These are phyloP conservation scores for Acrocyrtus sp. DNA, from an alignment of 2,888 invertebrate genomes.

Conservation along the genomic window DNA sequence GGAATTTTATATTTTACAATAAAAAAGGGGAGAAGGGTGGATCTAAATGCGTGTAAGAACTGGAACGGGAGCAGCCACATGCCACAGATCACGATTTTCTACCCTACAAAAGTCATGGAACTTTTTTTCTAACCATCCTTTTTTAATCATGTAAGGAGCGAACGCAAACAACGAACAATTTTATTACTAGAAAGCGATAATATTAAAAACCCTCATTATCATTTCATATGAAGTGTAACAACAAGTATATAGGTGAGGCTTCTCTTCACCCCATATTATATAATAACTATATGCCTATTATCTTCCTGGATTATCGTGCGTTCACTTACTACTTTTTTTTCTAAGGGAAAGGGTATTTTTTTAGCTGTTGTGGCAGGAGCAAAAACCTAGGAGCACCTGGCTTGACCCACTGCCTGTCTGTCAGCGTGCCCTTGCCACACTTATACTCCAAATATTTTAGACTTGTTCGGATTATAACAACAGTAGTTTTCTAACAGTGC, in stretches of 20 bases:
- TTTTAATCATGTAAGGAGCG: too few relatives aligned
- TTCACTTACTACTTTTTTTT: too few relatives aligned
- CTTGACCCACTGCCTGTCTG: constrained; percentile 50
- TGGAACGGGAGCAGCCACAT: constrained; percentile 34
- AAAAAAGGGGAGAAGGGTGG: too few relatives aligned
- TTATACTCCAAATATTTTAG: constrained; percentile 12
- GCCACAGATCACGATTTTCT: constrained; percentile 35
- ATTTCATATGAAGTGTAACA: too few relatives aligned
- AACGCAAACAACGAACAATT: too few relatives aligned
- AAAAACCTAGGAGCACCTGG: constrained; percentile 53
- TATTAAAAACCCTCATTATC: neutral
- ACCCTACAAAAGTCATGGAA: constrained; percentile 20
- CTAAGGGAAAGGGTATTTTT: too few relatives aligned
- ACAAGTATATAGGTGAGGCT: too few relatives aligned
- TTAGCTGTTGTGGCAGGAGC: neutral
- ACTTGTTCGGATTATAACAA: too few relatives aligned
- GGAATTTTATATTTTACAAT: neutral
- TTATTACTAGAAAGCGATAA: neutral
- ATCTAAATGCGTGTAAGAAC: neutral
- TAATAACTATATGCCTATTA: too few relatives aligned
- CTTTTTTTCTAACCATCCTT: too few relatives aligned
- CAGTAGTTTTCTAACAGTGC: too few relatives aligned
- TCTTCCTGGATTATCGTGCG: neutral
- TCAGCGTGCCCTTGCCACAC: constrained; percentile 48
- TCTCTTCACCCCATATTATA: too few relatives aligned